These are phyloP conservation scores for Periophthalmodon schlosseri DNA, from an alignment of 2,113 vertebrate genomes.

Conservation along the genomic window DNA sequence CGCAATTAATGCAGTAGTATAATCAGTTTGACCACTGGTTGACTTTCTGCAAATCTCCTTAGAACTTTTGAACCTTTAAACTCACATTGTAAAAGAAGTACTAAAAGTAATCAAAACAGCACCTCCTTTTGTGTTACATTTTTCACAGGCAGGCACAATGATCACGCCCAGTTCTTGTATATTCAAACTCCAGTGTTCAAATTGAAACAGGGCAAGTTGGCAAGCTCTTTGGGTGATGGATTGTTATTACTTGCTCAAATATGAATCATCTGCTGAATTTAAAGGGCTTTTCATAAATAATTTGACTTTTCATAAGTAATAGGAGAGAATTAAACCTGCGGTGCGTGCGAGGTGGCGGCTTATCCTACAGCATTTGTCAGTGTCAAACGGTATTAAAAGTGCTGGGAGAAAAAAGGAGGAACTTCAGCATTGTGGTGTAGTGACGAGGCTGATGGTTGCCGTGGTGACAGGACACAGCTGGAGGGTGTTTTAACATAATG, in stretches of 20 bases:
- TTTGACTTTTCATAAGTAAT: slow-evolving; percentile 64
- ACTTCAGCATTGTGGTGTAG: slow-evolving; percentile 11
- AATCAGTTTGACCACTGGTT: too few species aligned
- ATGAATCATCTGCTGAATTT: slow-evolving; percentile 65
- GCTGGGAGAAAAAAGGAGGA: slow-evolving; percentile 22
- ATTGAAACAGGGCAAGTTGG: slow-evolving; percentile 53
- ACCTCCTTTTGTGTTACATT: slow-evolving; percentile 31
- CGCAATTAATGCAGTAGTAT: too few species aligned
- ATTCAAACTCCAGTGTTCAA: slow-evolving; percentile 57
- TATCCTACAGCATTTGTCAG: slow-evolving; percentile 46
- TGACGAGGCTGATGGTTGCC: slow-evolving; percentile 9
- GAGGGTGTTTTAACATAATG: background rate
- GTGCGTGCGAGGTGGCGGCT: slow-evolving; percentile 27
- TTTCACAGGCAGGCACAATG: slow-evolving; percentile 38
- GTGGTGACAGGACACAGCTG: background rate
- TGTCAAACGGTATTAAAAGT: slow-evolving; percentile 26
- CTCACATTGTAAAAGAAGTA: background rate
- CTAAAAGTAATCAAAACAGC: slow-evolving; percentile 35
- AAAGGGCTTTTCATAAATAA: slow-evolving; percentile 73
- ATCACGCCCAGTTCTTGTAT: slow-evolving; percentile 60
- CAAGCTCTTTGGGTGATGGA: slow-evolving; percentile 65
- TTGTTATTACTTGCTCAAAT: slow-evolving; percentile 58
- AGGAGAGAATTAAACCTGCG: slow-evolving; percentile 48
- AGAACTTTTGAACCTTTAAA: background rate
- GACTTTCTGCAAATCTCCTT: background rate